Base-by-base conservation (phyloP, 2,888 invertebrate genomes). In the Athripsodes cinereus region DNA sequence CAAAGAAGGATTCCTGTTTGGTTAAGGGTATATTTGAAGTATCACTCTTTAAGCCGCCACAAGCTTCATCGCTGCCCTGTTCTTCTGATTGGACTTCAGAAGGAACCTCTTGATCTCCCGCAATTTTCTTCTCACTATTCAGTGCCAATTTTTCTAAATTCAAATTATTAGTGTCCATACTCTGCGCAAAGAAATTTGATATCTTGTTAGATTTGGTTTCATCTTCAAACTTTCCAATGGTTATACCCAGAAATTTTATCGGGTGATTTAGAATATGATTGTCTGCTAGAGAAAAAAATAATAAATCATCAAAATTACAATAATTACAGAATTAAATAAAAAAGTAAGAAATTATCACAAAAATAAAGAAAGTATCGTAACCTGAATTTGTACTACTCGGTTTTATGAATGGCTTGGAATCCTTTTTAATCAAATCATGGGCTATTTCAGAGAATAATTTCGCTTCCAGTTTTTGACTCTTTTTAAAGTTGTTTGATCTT, bases 161-260 rank as follows among this genome's bases (percentile, higher is more conserved):
- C 3, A 26, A 3, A 10, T 26, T 26, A 26, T 3, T 26, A 10
- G 5, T 26, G 3, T 26, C 26, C 26, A 26, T 26, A 40, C 16
- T 40, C 16, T 13, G 40, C 5, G 40, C 40, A 40, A 47, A 47
- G 16, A 47, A 47, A 47, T 47, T 19, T 20, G 47, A 47, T 20
- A 47, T 47, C 8, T 19, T 44, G 18, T 47, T 47, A 2, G 11
- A 19, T 47, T 40, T 40, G 40, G 2, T 40, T 13, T 8, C 40
- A 72, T 71, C 51, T 84, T 86, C 85, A 72, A 92, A 92, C 70
- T 91, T 90, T 0, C 88, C 85, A 13, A 86, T 88, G 68, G 87
- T 88, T n/a, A 92, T 78, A 0, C 90, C 88, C 18, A 92, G 72
- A 70, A 84, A 86, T 60, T 81, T 84, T 16, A 92, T 79, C 1